Conservation (phyloP, 2,113 vertebrate species). For the Percopsis transmontana region DNA sequence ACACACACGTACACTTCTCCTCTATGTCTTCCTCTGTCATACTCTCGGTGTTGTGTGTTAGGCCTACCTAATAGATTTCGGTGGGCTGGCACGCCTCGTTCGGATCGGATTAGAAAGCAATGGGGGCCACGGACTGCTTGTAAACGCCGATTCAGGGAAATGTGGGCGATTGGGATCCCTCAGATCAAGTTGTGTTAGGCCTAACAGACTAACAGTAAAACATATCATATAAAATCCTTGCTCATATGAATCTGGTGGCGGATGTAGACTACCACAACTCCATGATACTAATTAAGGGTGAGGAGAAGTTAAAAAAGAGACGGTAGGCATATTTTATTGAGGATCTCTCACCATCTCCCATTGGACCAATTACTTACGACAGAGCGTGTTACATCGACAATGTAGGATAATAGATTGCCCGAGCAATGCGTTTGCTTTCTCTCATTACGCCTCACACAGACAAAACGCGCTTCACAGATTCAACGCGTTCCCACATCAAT, state of each 20-base stretch:
- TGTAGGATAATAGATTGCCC: neutral
- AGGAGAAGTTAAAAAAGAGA: conserved; percentile 1
- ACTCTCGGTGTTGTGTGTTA: too few relatives aligned
- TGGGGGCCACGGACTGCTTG: too few relatives aligned
- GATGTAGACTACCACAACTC: conserved; percentile 27
- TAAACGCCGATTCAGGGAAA: too few relatives aligned
- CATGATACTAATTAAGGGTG: conserved; percentile 47
- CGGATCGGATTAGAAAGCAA: neutral
- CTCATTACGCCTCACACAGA: neutral
- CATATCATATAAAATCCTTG: too few relatives aligned
- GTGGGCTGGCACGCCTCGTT: neutral
- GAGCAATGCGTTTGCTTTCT: neutral
- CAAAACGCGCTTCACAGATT: too few relatives aligned
- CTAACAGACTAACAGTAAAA: too few relatives aligned
- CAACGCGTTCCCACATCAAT: too few relatives aligned
- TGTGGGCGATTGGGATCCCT: too few relatives aligned
- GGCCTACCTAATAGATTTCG: too few relatives aligned
- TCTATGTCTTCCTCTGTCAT: neutral
- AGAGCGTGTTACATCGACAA: conserved; percentile 19
- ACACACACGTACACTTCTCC: neutral
- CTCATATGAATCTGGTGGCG: conserved; percentile 15
- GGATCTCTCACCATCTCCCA: conserved; percentile 22
- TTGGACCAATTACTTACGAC: conserved; percentile 56
- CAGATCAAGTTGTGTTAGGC: too few relatives aligned
- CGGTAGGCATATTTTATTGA: conserved; percentile 44